Conservation (phyloP, 2,888 invertebrate species). For the Agonopterix arenella region DNA sequence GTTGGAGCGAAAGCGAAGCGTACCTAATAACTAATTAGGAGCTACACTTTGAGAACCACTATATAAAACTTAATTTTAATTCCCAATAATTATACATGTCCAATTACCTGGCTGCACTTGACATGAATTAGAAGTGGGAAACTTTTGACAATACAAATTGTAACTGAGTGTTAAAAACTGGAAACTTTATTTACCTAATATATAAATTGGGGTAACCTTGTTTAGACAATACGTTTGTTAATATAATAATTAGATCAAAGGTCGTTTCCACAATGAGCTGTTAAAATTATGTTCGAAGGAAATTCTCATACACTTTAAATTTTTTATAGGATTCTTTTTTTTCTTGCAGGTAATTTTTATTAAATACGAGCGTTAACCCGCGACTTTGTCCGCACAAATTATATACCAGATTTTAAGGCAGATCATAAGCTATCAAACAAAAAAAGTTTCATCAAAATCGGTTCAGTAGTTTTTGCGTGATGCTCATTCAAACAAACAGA, state of each 20-base stretch:
- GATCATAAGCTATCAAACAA: no score
- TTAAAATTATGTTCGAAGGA: no score
- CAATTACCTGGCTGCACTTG: conserved; percentile 58
- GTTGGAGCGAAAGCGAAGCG: no score
- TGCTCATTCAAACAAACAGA: no score
- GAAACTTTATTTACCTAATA: conserved; percentile 19
- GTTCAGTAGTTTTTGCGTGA: no score
- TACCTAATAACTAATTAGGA: neutral
- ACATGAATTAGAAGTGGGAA: conserved; percentile 61
- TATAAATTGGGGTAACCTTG: conserved; percentile 18
- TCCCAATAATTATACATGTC: conserved; percentile 41
- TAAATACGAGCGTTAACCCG: no score
- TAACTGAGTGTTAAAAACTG: conserved; percentile 17
- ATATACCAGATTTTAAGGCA: no score
- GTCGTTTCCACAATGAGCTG: conserved; percentile 11
- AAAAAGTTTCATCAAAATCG: no score
- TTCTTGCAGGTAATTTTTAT: no score
- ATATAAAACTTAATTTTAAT: conserved; percentile 37
- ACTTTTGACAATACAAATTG: conserved; percentile 45
- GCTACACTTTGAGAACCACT: neutral
- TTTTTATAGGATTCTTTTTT: no score
- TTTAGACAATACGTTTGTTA: conserved; percentile 18
- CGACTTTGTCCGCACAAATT: no score
- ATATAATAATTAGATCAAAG: conserved; percentile 13
- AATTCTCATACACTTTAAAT: no score